These are phyloP conservation scores for Galeruca laticollis DNA, from an alignment of 2,888 invertebrate species.

Conservation along the genomic window DNA sequence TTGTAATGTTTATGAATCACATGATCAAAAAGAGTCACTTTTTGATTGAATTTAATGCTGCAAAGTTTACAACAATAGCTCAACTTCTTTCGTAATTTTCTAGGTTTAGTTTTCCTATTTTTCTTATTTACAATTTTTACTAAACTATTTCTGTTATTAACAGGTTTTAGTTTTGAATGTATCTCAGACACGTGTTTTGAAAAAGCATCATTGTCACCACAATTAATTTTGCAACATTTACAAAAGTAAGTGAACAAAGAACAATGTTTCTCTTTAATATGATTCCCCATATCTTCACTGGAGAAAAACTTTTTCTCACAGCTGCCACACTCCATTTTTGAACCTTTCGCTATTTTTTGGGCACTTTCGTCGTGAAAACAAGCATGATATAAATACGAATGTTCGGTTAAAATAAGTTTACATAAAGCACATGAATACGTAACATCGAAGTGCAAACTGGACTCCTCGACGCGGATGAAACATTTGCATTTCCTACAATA, in stretches of 20 bases:
- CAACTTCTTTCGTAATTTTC: not conserved
- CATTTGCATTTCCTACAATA: conserved; percentile 43
- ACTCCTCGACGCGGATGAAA: conserved; percentile 43
- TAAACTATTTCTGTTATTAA: not conserved
- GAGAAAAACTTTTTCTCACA: conserved; percentile 43
- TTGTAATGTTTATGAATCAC: not conserved
- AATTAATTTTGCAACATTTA: conserved; percentile 39
- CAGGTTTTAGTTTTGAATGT: not conserved
- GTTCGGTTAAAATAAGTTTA: conserved; percentile 36
- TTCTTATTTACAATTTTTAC: not conserved
- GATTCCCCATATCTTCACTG: conserved; percentile 35
- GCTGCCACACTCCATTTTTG: conserved; percentile 38
- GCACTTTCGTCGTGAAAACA: conserved; percentile 38
- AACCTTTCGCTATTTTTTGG: conserved; percentile 31
- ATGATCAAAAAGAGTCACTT: not conserved
- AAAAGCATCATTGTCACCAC: not conserved
- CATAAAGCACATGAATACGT: conserved; percentile 44
- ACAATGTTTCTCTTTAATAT: conserved; percentile 38
- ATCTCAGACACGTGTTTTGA: not conserved
- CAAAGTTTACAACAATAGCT: not conserved
- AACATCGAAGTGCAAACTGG: conserved; percentile 37
- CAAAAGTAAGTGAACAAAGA: conserved; percentile 25
- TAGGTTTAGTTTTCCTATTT: not conserved
- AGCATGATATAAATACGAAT: conserved; percentile 31
- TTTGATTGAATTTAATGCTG: not conserved